phyloP scores from a whole-genome alignment of 2,888 invertebrate genomes.

The Calameuta filiformis region DNA sequence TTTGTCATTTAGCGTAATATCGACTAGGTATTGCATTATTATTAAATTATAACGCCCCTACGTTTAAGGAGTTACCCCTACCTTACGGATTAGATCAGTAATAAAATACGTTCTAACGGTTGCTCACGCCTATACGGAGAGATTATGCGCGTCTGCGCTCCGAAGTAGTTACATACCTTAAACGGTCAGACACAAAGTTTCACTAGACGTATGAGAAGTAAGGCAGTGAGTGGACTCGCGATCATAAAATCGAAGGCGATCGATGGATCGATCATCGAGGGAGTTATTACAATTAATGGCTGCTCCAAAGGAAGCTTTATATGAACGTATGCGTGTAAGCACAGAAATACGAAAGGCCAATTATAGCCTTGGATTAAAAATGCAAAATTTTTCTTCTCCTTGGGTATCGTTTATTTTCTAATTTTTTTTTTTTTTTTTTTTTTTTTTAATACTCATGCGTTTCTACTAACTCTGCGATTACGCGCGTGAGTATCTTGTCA shows the following conservation, averaged over 20 bases:
- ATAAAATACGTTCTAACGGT: not conserved
- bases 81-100: not conserved
- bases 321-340: not conserved
- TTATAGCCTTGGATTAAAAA: not conserved
- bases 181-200: not conserved
- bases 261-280: not conserved
- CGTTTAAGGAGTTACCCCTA: not conserved
- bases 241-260: not conserved
- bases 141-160: not conserved
- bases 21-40: conserved; percentile 18
- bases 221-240: not conserved
- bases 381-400: not conserved
- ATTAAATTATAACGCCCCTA: conserved; percentile 18
- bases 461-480: not conserved
- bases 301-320: not conserved
- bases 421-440: not conserved
- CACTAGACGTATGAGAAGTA: not conserved
- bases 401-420: not conserved
- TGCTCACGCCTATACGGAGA: not conserved
- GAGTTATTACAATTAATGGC: not conserved
- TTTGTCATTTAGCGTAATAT: conserved; percentile 22
- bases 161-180: not conserved
- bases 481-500: not conserved
- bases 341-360: not conserved
- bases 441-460: too few species aligned